Base-by-base conservation (phyloP, 2,113 vertebrate genomes). In the Sinocyclocheilus grahami region DNA sequence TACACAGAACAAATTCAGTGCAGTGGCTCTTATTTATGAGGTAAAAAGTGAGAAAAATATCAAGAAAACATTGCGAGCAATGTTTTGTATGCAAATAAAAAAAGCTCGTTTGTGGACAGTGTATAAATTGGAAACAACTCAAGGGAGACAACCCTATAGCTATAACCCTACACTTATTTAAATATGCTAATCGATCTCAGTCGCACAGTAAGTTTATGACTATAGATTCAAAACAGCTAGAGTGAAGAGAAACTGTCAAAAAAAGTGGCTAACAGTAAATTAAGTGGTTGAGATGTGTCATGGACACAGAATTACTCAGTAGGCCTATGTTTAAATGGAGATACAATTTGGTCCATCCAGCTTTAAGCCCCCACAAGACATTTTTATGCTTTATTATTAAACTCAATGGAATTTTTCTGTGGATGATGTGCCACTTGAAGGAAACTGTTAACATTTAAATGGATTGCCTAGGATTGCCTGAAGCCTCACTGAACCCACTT, bases 371-470 rank as follows among this genome's bases (percentile, higher is more conserved):
- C 12, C 33, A 62, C 39, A 22, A 62, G 5, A 62, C 30, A 24
- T 63, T 79, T 62, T 37, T 79, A 62, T n/a, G 78, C 55, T 79
- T 80, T 80, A 80, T 80, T 62, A 80, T 63, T 80, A n/a, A n/a
- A 80, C 22, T 80, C 78, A 80, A 42, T 62, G 78, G 22, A 39
- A 24, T 62, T 79, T 62, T 80, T 24, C 12, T 10, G 53, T 37
- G 77, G 77, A 78, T 78, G 77, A 78, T 78, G 51, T 30, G 58
- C 77, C 77, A 78, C 77, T 60, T 78, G 77, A 78, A 58, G 51
- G 51, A 78, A 78, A 78, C 77, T 14, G 27, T 78, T 80, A 42
- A 63, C 58, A 63, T 80, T 80, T 30, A 80, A 63, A 80, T 46
- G 58, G n/a, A 65, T 24, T 76, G n/a, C 10, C 14, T 65, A 2